A percentile compares a stretch with the other conserved stretches of the same genome.
Evolutionary conservation across 2,888 invertebrate species (phyloP).

Genomic region (Morpho deidamia): DNA sequence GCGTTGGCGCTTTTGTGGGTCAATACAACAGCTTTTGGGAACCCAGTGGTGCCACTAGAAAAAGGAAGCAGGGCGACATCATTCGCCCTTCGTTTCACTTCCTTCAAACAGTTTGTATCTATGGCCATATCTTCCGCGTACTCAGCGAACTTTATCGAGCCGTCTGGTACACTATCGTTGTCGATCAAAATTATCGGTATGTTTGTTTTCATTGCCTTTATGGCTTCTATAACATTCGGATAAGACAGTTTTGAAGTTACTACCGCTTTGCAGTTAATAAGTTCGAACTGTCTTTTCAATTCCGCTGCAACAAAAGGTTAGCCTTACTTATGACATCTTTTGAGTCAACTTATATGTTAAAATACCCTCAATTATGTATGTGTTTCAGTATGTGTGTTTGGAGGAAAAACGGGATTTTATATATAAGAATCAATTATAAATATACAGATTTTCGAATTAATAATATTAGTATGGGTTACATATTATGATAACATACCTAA

Average conservation of each 20-base stretch:
- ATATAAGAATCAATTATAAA: too few species aligned
- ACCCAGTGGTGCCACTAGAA: constrained; percentile 92
- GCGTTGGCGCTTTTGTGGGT: constrained; percentile 79
- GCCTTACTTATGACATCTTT: too few species aligned
- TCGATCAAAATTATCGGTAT: constrained; percentile 74
- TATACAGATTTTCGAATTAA: too few species aligned
- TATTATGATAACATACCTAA: too few species aligned
- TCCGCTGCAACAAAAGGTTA: constrained; percentile 78
- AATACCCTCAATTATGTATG: not conserved
- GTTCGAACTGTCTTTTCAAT: constrained; percentile 80
- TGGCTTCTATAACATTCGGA: constrained; percentile 62
- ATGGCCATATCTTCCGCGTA: constrained; percentile 74
- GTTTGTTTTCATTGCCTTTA: constrained; percentile 56
- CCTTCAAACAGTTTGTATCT: constrained; percentile 69
- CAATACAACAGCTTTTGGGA: constrained; percentile 85
- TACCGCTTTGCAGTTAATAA: constrained; percentile 80
- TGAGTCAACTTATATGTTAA: not conserved
- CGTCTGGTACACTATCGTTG: constrained; percentile 65
- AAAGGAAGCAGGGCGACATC: constrained; percentile 86
- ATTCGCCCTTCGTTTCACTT: constrained; percentile 59
- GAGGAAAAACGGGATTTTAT: too few species aligned
- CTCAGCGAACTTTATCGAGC: constrained; percentile 82
- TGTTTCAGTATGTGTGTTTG: too few species aligned
- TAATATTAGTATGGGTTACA: too few species aligned
- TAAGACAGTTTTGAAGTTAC: constrained; percentile 79